These are phyloP conservation scores for Parelbella ahira DNA, from an alignment of 2,888 invertebrate genomes.

Conservation along the genomic window DNA sequence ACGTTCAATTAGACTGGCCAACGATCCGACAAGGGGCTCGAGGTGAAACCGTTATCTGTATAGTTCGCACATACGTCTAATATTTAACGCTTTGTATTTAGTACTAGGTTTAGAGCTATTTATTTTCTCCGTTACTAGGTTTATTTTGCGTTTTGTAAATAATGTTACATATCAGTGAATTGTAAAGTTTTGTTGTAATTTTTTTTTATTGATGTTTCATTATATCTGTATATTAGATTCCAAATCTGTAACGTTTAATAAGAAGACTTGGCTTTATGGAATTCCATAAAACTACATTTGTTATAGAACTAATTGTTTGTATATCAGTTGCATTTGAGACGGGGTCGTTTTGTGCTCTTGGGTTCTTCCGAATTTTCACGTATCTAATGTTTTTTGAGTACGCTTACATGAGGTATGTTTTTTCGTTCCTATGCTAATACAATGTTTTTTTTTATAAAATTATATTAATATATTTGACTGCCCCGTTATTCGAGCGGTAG, in stretches of 20 bases:
- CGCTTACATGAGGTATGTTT: slow-evolving; percentile 20
- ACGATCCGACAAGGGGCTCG: slow-evolving; percentile 10
- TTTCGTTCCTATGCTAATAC: slow-evolving; percentile 18
- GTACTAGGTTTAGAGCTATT: slow-evolving; percentile 42
- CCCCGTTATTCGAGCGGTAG: no score
- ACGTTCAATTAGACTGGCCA: slow-evolving; percentile 54
- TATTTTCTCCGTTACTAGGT: slow-evolving; percentile 40
- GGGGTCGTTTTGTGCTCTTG: slow-evolving; percentile 33
- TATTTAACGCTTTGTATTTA: slow-evolving; percentile 42
- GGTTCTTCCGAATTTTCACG: slow-evolving; percentile 35
- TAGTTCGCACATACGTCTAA: slow-evolving; percentile 25
- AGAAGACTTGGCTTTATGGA: no score
- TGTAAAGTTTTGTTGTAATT: slow-evolving; percentile 41
- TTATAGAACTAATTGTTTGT: slow-evolving; percentile 12
- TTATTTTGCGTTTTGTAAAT: slow-evolving; percentile 49
- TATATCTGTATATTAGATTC: slow-evolving; percentile 29
- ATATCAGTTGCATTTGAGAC: slow-evolving; percentile 33
- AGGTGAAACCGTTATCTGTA: slow-evolving; percentile 6
- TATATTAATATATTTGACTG: no score
- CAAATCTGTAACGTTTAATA: slow-evolving; percentile 24
- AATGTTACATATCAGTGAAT: slow-evolving; percentile 60
- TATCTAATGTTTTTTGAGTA: slow-evolving; percentile 26
- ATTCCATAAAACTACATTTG: slow-evolving; percentile 10
- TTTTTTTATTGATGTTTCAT: slow-evolving; percentile 6
- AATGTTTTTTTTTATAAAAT: slow-evolving; percentile 20